Conservation (phyloP, 92 coral and sea anemone species). For the Zoanthus gigantus region DNA sequence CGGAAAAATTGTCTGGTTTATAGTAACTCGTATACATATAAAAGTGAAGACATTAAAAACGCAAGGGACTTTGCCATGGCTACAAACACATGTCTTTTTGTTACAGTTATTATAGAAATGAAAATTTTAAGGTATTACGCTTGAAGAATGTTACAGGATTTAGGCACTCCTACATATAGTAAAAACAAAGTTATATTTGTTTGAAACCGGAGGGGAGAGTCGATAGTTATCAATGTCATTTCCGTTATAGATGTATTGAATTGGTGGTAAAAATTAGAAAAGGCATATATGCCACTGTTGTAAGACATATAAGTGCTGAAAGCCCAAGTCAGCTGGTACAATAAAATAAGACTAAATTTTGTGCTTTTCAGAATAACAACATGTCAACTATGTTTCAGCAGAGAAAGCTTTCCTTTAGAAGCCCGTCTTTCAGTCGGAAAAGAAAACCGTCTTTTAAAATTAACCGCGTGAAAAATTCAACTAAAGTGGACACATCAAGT, state of each 20-base stretch:
- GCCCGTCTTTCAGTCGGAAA: constrained; percentile 33
- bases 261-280: neutral
- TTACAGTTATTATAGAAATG: too few relatives aligned
- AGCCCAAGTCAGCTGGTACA: neutral
- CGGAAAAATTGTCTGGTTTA: too few relatives aligned
- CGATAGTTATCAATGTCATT: neutral
- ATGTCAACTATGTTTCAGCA: constrained; percentile 45
- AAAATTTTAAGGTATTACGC: too few relatives aligned
- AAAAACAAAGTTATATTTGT: neutral
- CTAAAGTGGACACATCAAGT: neutral
- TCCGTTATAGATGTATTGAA: neutral
- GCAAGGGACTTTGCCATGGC: too few relatives aligned
- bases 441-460: constrained; percentile 12
- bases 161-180: too few relatives aligned
- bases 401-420: constrained; percentile 20
- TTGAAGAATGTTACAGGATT: too few relatives aligned
- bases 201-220: constrained; percentile 1
- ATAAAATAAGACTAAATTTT: neutral
- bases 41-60: too few relatives aligned
- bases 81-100: too few relatives aligned
- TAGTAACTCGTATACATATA: too few relatives aligned
- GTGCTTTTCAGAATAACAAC: neutral
- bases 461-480: constrained; percentile 13
- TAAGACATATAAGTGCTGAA: neutral
- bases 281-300: neutral